These are phyloP conservation scores for Geodia barretti DNA, from an alignment of 37 sponge, comb jelly and placozoan species.

Conservation along the genomic window DNA sequence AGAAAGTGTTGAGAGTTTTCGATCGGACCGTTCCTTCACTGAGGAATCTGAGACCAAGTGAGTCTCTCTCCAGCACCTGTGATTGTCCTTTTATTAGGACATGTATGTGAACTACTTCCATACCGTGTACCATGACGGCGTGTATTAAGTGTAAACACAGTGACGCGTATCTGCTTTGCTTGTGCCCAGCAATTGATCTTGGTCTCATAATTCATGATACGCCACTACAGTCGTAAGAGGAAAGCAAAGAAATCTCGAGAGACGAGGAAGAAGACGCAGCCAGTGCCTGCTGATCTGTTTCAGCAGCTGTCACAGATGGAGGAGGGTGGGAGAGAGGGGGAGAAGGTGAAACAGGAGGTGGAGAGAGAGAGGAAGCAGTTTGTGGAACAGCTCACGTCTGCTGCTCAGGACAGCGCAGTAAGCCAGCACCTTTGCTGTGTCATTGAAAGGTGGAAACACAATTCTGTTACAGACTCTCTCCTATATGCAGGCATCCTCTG, in stretches of 20 bases:
- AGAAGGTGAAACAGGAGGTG: background rate
- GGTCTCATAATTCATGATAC: background rate
- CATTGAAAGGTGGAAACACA: too few relatives aligned
- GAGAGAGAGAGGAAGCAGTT: background rate
- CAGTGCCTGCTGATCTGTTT: conserved; percentile 49
- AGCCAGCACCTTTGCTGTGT: too few relatives aligned
- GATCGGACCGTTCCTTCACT: conserved; percentile 12
- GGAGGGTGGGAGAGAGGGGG: background rate
- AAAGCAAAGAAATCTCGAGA: conserved; percentile 51
- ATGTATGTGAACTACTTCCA: too few relatives aligned
- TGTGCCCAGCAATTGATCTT: background rate
- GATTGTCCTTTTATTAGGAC: too few relatives aligned
- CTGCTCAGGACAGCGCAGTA: background rate
- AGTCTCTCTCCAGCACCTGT: background rate
- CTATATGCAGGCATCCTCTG: background rate
- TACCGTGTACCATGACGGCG: too few relatives aligned
- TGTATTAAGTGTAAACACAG: too few relatives aligned
- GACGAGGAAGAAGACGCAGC: conserved; percentile 63
- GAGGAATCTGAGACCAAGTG: conserved; percentile 45
- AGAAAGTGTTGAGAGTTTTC: conserved; percentile 28
- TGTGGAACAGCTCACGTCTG: background rate
- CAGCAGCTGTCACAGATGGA: conserved; percentile 17
- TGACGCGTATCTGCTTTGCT: too few relatives aligned
- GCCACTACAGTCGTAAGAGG: conserved; percentile 26
- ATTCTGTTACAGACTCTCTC: too few relatives aligned